A percentile compares a stretch with the other conserved stretches of the same genome.
Evolutionary conservation across 1,140 invertebrate genomes (phyloP).

Genomic region (Cotesia glomerata): DNA sequence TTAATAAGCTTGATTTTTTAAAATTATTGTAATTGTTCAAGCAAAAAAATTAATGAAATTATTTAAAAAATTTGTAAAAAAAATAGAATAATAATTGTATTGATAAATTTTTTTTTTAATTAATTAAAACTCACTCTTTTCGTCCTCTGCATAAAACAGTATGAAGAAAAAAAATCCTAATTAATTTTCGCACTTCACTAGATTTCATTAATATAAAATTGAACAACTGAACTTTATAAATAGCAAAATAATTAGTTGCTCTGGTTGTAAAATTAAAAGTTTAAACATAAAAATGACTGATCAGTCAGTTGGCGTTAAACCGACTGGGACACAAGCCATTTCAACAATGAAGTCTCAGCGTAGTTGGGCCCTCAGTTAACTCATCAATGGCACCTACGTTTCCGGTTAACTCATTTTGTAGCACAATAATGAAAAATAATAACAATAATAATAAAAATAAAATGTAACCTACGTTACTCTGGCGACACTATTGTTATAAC

Average conservation of each 20-base stretch:
- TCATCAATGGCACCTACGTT: slow-evolving; percentile 37
- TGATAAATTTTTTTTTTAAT: too few relatives aligned
- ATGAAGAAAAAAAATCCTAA: slow-evolving; percentile 46
- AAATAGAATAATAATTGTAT: too few relatives aligned
- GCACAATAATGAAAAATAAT: too few relatives aligned
- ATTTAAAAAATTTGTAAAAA: too few relatives aligned
- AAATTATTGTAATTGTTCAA: too few relatives aligned
- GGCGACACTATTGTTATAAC: slow-evolving; percentile 29
- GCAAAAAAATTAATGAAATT: too few relatives aligned
- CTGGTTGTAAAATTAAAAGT: slow-evolving; percentile 4
- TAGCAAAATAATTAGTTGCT: not conserved
- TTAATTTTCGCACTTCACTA: slow-evolving; percentile 41
- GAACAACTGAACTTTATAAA: not conserved
- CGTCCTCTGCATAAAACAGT: slow-evolving; percentile 43
- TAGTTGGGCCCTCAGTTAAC: slow-evolving; percentile 44
- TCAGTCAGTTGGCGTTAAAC: slow-evolving; percentile 33
- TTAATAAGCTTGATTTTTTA: too few relatives aligned
- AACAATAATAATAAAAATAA: not conserved
- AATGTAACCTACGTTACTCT: slow-evolving; percentile 20
- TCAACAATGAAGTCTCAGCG: slow-evolving; percentile 55
- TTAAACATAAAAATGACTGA: not conserved
- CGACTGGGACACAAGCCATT: slow-evolving; percentile 49
- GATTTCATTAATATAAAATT: slow-evolving; percentile 46
- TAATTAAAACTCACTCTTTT: slow-evolving; percentile 37
- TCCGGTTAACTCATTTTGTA: slow-evolving; percentile 37